A percentile compares a stretch with the other conserved stretches of the same genome.
These are phyloP conservation scores for Balanococcus diminutus DNA, from an alignment of 2,888 invertebrate species.

Conservation along the genomic window DNA sequence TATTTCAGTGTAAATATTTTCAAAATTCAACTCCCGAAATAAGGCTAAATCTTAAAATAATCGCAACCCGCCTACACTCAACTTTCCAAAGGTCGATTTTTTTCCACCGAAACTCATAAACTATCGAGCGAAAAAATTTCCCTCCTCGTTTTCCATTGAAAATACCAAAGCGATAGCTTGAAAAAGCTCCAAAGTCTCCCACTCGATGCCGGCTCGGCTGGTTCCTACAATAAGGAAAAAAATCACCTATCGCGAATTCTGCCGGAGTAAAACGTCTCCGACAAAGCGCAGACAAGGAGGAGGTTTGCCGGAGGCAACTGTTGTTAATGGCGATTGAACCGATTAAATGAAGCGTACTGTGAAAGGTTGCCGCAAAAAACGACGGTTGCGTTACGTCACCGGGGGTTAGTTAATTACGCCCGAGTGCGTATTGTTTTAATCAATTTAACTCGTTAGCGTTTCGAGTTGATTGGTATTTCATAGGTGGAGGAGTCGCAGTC, in stretches of 20 bases:
- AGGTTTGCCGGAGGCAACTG: background rate
- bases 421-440: slow-evolving; percentile 9
- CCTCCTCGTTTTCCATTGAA: too few species aligned
- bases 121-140: too few species aligned
- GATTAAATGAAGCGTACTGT: slow-evolving; percentile 11
- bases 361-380: slow-evolving; percentile 1
- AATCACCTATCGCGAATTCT: background rate
- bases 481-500: background rate
- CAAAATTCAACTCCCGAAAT: too few species aligned
- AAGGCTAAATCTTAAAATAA: too few species aligned
- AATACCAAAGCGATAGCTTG: too few species aligned
- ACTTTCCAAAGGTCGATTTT: too few species aligned
- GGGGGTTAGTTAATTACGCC: slow-evolving; percentile 14
- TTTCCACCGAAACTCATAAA: too few species aligned
- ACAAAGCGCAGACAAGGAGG: background rate
- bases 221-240: too few species aligned
- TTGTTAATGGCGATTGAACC: slow-evolving; percentile 23
- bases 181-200: too few species aligned
- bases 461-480: background rate
- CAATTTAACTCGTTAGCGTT: slow-evolving; percentile 7
- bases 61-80: too few species aligned
- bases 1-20: too few species aligned
- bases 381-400: background rate
- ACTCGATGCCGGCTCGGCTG: too few species aligned
- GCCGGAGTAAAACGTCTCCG: background rate